A percentile compares a stretch with the other conserved stretches of the same genome.
Evolutionary conservation across 2,797 vertebrate species (phyloP).

Genomic region (Cyprinella venusta): DNA sequence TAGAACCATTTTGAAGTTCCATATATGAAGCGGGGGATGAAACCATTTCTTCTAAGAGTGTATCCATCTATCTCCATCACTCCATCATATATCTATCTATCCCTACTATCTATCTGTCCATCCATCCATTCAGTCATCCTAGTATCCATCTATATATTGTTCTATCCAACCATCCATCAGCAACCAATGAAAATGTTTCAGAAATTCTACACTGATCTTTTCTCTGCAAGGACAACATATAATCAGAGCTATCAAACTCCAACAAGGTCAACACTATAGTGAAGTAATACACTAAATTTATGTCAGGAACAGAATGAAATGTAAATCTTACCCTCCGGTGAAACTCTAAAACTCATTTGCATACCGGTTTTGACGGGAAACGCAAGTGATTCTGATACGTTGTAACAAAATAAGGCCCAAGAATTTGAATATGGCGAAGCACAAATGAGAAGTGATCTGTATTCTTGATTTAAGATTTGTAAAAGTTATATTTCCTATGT

Average conservation of each 20-base stretch:
- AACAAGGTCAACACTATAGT: neutral
- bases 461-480: neutral
- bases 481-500: neutral
- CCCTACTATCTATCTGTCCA: fast-evolving
- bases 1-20: no score
- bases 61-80: no score
- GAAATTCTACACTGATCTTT: neutral
- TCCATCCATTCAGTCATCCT: fast-evolving
- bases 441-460: neutral
- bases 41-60: no score
- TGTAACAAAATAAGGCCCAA: neutral
- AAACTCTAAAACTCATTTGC: neutral
- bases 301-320: slow-evolving; percentile 1
- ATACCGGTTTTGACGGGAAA: neutral
- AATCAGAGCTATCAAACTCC: neutral
- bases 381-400: neutral
- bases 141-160: no score
- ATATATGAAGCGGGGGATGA: no score
- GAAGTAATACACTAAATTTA: neutral
- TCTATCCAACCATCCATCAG: no score
- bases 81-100: no score
- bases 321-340: neutral
- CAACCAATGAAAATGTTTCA: neutral
- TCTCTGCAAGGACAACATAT: neutral
- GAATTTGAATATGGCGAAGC: neutral